These are phyloP conservation scores for Volucella inanis DNA, from an alignment of 2,888 invertebrate species.

Conservation along the genomic window DNA sequence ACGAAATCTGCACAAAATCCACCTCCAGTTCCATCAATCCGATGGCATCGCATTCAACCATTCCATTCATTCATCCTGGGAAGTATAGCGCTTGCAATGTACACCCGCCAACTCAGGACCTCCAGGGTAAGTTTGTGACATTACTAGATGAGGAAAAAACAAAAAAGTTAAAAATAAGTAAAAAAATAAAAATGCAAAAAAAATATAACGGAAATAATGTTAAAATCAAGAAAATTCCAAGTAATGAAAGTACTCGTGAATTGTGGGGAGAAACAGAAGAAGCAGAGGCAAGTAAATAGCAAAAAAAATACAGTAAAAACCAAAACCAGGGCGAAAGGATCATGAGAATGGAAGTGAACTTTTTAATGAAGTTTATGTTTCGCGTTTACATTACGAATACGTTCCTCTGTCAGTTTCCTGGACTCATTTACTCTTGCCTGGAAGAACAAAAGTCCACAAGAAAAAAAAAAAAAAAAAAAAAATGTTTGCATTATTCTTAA, in stretches of 20 bases:
- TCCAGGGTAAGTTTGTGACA: conserved; percentile 57
- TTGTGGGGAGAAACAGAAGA: conserved; percentile 40
- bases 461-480: conserved; percentile 35
- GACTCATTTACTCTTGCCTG: conserved; percentile 51
- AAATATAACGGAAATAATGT: conserved; percentile 49
- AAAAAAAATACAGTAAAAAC: conserved; percentile 22
- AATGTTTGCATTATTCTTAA: conserved; percentile 56
- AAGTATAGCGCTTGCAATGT: conserved; percentile 10
- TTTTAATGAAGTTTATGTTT: conserved; percentile 73
- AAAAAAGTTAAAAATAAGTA: conserved; percentile 4
- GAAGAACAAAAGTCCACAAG: conserved; percentile 34
- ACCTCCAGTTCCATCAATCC: conserved; percentile 30
- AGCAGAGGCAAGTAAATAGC: conserved; percentile 7
- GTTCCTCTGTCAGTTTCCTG: conserved; percentile 63
- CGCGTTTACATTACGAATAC: conserved; percentile 62
- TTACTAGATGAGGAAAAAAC: conserved; percentile 54
- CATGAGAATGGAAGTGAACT: conserved; percentile 64
- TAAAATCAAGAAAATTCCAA: conserved; percentile 69
- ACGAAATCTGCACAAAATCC: conserved; percentile 68
- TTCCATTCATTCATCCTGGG: conserved; percentile 41
- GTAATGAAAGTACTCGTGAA: conserved; percentile 61
- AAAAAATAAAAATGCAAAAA: too few species aligned
- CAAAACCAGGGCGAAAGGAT: conserved; percentile 45
- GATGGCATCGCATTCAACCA: conserved; percentile 50
- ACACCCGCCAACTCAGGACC: neutral